Conservation (phyloP, 2,888 invertebrate genomes). For the Tinea pellionella region DNA sequence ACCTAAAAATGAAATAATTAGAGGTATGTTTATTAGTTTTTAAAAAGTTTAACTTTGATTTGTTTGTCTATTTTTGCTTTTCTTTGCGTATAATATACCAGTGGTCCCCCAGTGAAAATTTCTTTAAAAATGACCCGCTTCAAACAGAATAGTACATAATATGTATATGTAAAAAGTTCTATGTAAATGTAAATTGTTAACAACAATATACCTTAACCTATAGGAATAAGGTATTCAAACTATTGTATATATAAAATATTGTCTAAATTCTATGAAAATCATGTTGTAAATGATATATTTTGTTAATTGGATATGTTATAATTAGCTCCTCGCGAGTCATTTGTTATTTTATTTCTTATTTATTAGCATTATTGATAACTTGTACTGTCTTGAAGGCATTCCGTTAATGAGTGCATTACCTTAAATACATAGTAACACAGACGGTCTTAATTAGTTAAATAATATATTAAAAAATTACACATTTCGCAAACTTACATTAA, state of each 20-base stretch:
- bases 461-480: no score
- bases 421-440: constrained; percentile 56
- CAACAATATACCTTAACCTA: neutral
- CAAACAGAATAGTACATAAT: neutral
- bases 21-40: no score
- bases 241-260: neutral
- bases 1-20: no score
- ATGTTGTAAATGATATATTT: neutral
- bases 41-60: no score
- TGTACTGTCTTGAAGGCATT: constrained; percentile 69
- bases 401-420: constrained; percentile 60
- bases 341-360: constrained; percentile 28
- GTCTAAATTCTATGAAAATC: neutral
- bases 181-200: neutral
- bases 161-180: neutral
- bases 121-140: no score
- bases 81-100: no score
- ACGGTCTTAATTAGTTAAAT: constrained; percentile 39
- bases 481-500: no score
- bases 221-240: neutral
- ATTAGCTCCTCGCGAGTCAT: neutral
- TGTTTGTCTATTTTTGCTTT: no score
- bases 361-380: constrained; percentile 61
- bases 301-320: neutral
- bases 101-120: no score